Evolutionary conservation across 2,113 vertebrate species (phyloP).

Genomic region (Sakesphorus luctuosus): DNA sequence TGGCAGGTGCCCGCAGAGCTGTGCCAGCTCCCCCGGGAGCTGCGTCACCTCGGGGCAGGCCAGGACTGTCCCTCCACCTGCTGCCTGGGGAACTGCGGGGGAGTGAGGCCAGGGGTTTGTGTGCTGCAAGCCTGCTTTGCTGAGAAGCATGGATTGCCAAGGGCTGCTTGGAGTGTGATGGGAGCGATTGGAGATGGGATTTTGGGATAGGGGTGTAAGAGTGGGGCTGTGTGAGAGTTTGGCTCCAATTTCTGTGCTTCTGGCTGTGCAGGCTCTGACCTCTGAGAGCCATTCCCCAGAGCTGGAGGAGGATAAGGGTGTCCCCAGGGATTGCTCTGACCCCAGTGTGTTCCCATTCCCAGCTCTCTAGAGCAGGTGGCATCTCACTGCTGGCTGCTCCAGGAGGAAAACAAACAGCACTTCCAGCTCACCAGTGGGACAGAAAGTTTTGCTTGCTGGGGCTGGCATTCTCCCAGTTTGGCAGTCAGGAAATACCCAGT

Average conservation of each 20-base stretch:
- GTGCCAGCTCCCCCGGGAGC: neutral
- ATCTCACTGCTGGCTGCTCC: neutral
- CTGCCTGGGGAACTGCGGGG: accelerated
- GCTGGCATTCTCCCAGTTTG: neutral
- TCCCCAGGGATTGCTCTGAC: neutral
- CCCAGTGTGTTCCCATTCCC: accelerated
- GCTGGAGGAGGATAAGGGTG: neutral
- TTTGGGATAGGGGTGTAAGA: neutral
- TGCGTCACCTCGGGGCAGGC: neutral
- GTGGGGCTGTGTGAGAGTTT: neutral
- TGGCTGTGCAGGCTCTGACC: neutral
- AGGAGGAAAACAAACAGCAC: conserved; percentile 43
- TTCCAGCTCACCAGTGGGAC: neutral
- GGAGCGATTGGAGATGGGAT: accelerated
- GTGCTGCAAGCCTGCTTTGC: neutral
- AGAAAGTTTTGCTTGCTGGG: conserved; percentile 44
- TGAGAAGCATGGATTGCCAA: neutral
- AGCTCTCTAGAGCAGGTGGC: neutral
- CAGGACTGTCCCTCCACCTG: accelerated
- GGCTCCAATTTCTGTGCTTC: neutral
- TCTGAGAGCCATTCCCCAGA: neutral
- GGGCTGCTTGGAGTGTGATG: neutral
- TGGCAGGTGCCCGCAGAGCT: neutral
- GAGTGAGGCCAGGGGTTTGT: accelerated
- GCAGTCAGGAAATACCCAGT: neutral